A percentile compares a stretch with the other conserved stretches of the same genome.
These are phyloP conservation scores for Mastigias papua DNA, from an alignment of 30 jellyfish, hydroid and myxozoan genomes.

Conservation along the genomic window DNA sequence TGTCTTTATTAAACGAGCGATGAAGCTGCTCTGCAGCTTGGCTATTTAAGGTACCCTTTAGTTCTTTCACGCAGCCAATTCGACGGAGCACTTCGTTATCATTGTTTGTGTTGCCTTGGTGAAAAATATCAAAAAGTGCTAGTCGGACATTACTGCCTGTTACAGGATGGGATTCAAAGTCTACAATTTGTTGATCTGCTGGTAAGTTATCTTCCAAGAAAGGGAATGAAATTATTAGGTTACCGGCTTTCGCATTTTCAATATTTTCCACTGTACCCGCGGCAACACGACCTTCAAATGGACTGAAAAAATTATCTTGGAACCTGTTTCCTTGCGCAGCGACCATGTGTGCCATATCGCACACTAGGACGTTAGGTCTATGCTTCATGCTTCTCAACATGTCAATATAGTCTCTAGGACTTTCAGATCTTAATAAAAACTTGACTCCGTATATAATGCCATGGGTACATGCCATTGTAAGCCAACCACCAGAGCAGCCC, in stretches of 20 bases:
- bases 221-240: conserved; percentile 18
- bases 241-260: conserved; percentile 7
- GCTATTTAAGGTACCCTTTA: conserved; percentile 28
- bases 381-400: conserved; percentile 29
- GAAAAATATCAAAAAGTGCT: conserved; percentile 43
- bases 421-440: conserved; percentile 43
- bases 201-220: conserved; percentile 27
- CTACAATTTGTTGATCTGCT: no score
- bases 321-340: conserved; percentile 38
- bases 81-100: conserved; percentile 44
- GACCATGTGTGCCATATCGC: conserved; percentile 68
- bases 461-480: conserved; percentile 45
- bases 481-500: conserved; percentile 77
- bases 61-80: conserved; percentile 20
- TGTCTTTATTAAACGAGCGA: background rate
- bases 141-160: conserved; percentile 26
- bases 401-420: conserved; percentile 59
- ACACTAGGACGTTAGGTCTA: conserved; percentile 37
- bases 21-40: conserved; percentile 58
- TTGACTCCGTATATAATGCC: conserved; percentile 54
- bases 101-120: conserved; percentile 37
- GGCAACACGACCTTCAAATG: conserved; percentile 54
- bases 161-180: conserved; percentile 31
- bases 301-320: conserved; percentile 18
- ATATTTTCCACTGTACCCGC: conserved; percentile 24